Base-by-base conservation (phyloP, 2,113 vertebrate species). In the Bubalus kerabau region DNA sequence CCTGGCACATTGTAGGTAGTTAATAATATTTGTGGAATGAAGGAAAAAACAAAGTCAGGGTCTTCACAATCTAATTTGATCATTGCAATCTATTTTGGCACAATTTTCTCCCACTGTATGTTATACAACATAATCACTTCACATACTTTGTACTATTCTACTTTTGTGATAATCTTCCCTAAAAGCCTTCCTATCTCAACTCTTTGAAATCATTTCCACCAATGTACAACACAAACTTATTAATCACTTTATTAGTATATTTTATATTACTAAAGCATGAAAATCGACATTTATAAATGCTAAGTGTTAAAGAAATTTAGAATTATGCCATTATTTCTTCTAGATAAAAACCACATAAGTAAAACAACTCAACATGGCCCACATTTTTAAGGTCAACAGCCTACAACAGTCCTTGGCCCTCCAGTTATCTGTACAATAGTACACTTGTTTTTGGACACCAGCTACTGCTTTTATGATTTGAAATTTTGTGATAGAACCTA, bases 401-500 rank as follows among this genome's bases (percentile, higher is more conserved):
- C 43, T 92, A 88, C 7, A 32, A 87, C 2, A 96, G 48, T 50
- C 82, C 30, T 36, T 93, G 54, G 2, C 81, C 57, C 26, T 82
- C 50, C 43, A 82, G 6, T 82, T 71, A 87, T 13, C 84, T 94
- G 46, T 54, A 85, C 16, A 62, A 80, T 14, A 96, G 2, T 87
- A 46, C 26, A 64, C 10, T 10, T 91, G 83, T 36, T 90, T 91
- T 95, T 83, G 81, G 56, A 96, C 19, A 94, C 7, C 19, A 43
- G 16, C 8, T 90, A 10, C 46, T 90, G 46, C 32, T 92, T 94
- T 97, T 88, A 94, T 67, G 21, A 92, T 86, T 80, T 94, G 46
- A 97, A 94, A 94, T 76, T 93, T 78, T 92, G 10, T 78, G 36
- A 91, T 76, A 94, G 54, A 89, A 32, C 30, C 54, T 81, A 92